Base-by-base conservation (phyloP, 2,797 vertebrate species). In the Hippopotamyrus pictus region DNA sequence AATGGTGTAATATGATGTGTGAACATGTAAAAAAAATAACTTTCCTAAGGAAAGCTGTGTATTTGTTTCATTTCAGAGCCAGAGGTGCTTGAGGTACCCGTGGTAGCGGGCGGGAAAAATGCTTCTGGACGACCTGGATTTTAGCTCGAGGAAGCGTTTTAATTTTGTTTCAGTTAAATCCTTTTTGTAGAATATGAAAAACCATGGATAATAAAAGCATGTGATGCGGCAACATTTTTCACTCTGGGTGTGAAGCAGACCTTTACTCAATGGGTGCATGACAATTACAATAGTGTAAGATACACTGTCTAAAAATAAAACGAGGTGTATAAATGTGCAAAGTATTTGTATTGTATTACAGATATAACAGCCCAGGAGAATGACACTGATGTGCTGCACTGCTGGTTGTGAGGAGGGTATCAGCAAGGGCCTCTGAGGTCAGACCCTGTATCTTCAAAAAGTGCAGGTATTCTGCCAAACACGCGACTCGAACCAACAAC, bases 91-190 rank as follows among this genome's bases (percentile, higher is more conserved):
- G 86, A 88, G 89, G 76, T 90, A 84, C 89, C 89, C 90, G 93
- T 92, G 91, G 91, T 92, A 93, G 92, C 91, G 89, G 9, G 6
- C 1, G 57, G 48, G 86, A 92, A 93, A 93, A 92, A 93, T 91
- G 92, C 94, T 92, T 93, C 93, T 94, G 93, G 90, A 92, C 93
- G 93, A 92, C 91, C 91, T 92, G 89, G 93, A 90, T 93, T 93
- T 94, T 94, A 95, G 94, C 94, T 95, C 94, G 93, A 94, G 91
- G 90, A 93, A 91, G 85, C 94, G 86, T 93, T 91, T 90, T 92
- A 89, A 93, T 94, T 95, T 94, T 95, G 95, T 95, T 95, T 95
- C 94, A 94, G 65, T 79, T 90, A 51, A 79, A 87, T 93, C 89
- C 91, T 94, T 89, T 89, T 94, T 94, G 92, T 95, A 95, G 93